Conservation (phyloP, 1,140 invertebrate species). For the Planococcus citri region DNA sequence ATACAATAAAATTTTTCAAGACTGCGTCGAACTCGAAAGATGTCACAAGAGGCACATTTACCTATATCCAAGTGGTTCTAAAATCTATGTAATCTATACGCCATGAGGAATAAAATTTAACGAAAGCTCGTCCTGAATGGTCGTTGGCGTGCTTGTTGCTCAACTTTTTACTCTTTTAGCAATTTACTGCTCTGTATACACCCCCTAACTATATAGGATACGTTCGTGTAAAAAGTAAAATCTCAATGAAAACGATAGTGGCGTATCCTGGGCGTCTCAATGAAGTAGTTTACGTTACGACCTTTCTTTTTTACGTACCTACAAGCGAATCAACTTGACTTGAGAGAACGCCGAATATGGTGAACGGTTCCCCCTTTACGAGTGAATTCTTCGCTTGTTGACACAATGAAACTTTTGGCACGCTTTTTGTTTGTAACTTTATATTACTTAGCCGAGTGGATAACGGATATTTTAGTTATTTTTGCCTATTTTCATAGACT, state of each 20-base stretch:
- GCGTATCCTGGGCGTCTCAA: not conserved
- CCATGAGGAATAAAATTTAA: not conserved
- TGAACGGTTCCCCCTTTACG: not conserved
- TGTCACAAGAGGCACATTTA: not conserved
- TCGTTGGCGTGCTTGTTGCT: not conserved
- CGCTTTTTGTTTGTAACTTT: not conserved
- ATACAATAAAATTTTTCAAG: not conserved
- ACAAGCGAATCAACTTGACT: not conserved
- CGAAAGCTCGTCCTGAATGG: not conserved
- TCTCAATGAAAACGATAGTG: not conserved
- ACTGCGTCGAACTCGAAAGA: not conserved
- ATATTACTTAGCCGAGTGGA: too few species aligned
- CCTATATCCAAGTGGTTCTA: not conserved
- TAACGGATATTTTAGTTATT: too few species aligned
- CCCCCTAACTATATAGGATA: not conserved
- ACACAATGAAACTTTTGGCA: constrained; percentile 1
- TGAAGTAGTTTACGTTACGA: not conserved
- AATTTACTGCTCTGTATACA: not conserved
- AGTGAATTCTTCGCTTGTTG: not conserved
- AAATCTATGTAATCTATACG: not conserved
- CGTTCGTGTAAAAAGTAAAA: not conserved
- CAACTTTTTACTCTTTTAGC: not conserved
- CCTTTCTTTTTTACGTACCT: not conserved
- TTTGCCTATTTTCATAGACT: too few species aligned
- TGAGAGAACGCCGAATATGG: too few species aligned